Conservation (phyloP, 1,140 invertebrate species). For the Thalassaphorura encarpata region DNA sequence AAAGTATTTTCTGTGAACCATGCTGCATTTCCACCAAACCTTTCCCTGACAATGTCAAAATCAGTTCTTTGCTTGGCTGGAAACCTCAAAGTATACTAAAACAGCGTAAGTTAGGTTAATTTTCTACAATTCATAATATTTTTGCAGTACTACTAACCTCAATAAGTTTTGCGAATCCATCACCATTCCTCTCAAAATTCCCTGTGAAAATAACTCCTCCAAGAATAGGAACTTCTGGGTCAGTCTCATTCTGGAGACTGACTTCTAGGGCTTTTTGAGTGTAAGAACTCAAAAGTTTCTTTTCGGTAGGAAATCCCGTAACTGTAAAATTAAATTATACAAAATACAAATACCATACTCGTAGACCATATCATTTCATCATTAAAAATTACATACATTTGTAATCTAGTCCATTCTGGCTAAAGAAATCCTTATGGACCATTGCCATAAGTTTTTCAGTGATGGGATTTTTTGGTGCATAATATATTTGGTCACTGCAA, state of each 20-base stretch:
- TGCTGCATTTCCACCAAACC: constrained; percentile 36
- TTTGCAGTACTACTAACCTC: constrained; percentile 7
- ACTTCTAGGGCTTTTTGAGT: neutral
- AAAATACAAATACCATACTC: neutral
- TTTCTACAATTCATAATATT: neutral
- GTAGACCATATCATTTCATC: neutral
- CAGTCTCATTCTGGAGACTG: neutral
- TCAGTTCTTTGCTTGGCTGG: constrained; percentile 48
- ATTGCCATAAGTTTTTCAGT: constrained; percentile 11
- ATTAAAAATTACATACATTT: constrained; percentile 18
- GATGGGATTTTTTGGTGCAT: constrained; percentile 11
- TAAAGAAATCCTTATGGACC: constrained; percentile 9
- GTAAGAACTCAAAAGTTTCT: constrained; percentile 10
- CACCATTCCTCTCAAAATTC: neutral
- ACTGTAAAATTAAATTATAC: constrained; percentile 5
- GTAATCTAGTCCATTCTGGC: constrained; percentile 3
- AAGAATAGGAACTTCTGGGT: constrained; percentile 10
- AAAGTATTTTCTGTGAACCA: constrained; percentile 58
- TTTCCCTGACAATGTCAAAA: constrained; percentile 35
- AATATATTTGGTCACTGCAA: constrained; percentile 16
- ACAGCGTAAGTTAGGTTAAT: neutral
- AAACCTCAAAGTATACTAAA: constrained; percentile 47
- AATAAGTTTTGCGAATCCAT: constrained; percentile 7
- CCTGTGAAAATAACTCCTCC: constrained; percentile 21
- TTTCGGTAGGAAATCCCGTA: constrained; percentile 15